Evolutionary conservation across 2,797 vertebrate species (phyloP).

Genomic region (Tarsius wallacei): DNA sequence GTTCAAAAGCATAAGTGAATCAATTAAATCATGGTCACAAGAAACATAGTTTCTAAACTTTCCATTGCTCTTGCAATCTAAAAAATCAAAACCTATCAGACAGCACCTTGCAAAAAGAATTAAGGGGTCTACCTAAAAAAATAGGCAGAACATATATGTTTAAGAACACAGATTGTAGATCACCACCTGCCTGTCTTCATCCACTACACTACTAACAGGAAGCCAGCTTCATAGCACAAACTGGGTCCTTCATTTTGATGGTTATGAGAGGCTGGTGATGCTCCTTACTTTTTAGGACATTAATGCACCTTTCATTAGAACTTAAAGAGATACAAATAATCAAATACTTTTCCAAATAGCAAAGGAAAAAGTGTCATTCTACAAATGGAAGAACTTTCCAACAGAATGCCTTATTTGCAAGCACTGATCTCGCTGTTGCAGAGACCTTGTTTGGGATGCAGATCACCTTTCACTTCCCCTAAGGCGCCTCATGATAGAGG

Average conservation of each 20-base stretch:
- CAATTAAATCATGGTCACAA: neutral
- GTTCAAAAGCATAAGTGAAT: neutral
- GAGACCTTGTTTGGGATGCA: neutral
- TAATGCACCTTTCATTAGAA: neutral
- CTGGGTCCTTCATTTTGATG: neutral
- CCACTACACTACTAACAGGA: neutral
- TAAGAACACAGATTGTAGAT: neutral
- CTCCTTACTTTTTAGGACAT: neutral
- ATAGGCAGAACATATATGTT: neutral
- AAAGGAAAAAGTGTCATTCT: neutral
- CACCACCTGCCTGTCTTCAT: neutral
- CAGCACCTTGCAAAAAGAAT: neutral
- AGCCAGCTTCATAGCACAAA: neutral
- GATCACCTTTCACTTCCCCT: neutral
- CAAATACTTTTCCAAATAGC: constrained; percentile 25
- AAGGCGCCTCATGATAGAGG: neutral
- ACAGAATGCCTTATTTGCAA: constrained; percentile 8
- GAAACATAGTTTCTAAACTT: neutral
- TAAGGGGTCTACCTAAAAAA: constrained; percentile 23
- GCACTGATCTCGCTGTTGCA: neutral
- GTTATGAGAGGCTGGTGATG: neutral
- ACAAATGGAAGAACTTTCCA: neutral
- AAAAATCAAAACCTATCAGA: neutral
- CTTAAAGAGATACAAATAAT: neutral
- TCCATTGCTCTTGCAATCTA: neutral